Conservation (phyloP, 2,113 vertebrate genomes). For the Gavialis gangeticus region DNA sequence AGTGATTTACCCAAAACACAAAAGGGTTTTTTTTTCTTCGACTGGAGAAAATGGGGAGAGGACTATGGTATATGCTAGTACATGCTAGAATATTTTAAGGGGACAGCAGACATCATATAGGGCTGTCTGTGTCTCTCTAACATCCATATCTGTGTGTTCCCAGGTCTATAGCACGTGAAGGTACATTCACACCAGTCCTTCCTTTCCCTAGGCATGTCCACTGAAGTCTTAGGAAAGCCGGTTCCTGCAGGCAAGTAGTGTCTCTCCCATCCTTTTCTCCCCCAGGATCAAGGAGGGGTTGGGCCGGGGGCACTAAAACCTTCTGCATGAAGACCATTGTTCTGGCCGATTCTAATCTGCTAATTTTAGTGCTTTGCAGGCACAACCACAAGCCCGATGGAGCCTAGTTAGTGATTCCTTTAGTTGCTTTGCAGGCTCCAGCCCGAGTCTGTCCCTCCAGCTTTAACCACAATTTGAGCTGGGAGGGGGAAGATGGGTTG, state of each 20-base stretch:
- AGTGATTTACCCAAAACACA: background rate
- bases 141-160: too few relatives aligned
- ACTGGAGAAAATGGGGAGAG: background rate
- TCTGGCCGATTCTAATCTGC: background rate
- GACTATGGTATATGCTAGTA: background rate
- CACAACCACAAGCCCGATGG: background rate
- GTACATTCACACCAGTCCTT: background rate
- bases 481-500: background rate
- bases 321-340: slow-evolving; percentile 28
- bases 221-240: background rate
- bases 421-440: background rate
- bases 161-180: background rate
- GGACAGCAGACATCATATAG: background rate
- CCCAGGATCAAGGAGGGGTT: slow-evolving; percentile 26
- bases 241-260: background rate
- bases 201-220: background rate
- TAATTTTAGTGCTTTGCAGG: background rate
- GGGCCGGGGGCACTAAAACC: background rate
- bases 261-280: slow-evolving; percentile 45
- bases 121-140: background rate
- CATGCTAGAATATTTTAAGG: background rate
- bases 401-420: accelerated
- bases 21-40: background rate
- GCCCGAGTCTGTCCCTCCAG: accelerated
- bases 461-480: background rate